phyloP scores from a whole-genome alignment of 2,888 invertebrate species.

The Drosophila emarginata region DNA sequence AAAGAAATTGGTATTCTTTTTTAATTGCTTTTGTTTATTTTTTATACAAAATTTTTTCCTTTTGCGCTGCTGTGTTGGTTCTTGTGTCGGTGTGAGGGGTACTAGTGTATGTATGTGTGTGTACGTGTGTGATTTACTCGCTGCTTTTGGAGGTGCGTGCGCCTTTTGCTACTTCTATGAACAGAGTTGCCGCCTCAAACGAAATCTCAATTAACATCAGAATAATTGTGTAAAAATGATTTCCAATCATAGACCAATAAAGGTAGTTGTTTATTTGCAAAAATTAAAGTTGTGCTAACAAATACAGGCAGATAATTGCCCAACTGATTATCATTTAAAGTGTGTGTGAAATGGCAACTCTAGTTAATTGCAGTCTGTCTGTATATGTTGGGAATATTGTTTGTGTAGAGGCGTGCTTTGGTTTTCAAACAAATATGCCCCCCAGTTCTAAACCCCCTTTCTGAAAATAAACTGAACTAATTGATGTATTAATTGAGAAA shows the following conservation, averaged over 20 bases:
- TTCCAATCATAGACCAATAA: neutral
- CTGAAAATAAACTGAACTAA: constrained; percentile 27
- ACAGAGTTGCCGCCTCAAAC: constrained; percentile 36
- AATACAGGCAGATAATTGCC: neutral
- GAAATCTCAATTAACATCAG: constrained; percentile 27
- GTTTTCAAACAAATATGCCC: constrained; percentile 47
- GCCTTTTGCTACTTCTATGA: constrained; percentile 53
- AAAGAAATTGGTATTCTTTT: constrained; percentile 73
- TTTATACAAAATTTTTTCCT: constrained; percentile 77
- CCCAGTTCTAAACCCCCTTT: neutral
- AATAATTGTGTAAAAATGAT: neutral
- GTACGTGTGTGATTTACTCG: constrained; percentile 63
- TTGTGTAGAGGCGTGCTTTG: constrained; percentile 72
- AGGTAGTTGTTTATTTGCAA: neutral
- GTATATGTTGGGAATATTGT: constrained; percentile 76
- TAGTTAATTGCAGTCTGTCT: constrained; percentile 77
- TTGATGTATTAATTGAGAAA: neutral
- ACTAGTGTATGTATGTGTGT: constrained; percentile 46
- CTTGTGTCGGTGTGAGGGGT: constrained; percentile 57
- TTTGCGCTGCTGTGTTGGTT: constrained; percentile 65
- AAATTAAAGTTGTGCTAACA: neutral
- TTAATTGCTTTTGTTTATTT: constrained; percentile 81
- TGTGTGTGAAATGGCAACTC: constrained; percentile 60
- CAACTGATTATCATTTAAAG: neutral
- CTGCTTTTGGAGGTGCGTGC: constrained; percentile 58